Base-by-base conservation (phyloP, 2,888 invertebrate genomes). In the Selenia dentaria region DNA sequence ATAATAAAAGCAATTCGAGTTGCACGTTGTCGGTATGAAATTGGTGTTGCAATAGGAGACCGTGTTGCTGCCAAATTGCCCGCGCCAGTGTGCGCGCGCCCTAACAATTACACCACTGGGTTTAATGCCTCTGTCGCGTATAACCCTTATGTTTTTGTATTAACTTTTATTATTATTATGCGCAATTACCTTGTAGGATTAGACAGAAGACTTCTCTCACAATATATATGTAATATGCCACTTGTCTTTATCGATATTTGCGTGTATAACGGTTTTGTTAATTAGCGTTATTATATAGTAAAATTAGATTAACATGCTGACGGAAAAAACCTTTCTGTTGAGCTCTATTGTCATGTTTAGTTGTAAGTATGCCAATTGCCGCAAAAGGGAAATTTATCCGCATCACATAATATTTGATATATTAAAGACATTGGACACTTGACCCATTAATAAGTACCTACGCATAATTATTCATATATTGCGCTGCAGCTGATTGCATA, bases 11-110 rank as follows among this genome's bases (percentile, higher is more conserved):
- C 63, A 69, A 72, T 73, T 66, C 57, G 45, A 64, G 70, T 64
- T 66, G 70, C 65, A 69, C 55, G 60, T 65, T 65, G 66, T 67
- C 64, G 57, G 59, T 67, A 68, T 66, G 64, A 64, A 70, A 76
- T 75, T 72, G 72, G 66, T 70, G 69, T 71, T 67, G 69, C 69
- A 67, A 64, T 74, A 70, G 69, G 66, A 74, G 50, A 59, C 67
- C 54, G 62, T 62, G 74, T 68, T 64, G 64, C 36, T 75, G 78
- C 80, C 80, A 79, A 79, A 79, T 75, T 71, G 70, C 69, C 57
- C 57, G 56, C 50, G 32, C 51, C 48, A 34, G 54, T 58, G 53
- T 59, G 54, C 33, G 47, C 37, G 40, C 57, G 51, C 62, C 68
- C 64, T 63, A 57, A 72, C 70, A 72, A 70, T 73, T 73, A 73